A percentile compares a stretch with the other conserved stretches of the same genome.
phyloP scores from a whole-genome alignment of 2,797 vertebrate genomes.

The Denticeps clupeoides region DNA sequence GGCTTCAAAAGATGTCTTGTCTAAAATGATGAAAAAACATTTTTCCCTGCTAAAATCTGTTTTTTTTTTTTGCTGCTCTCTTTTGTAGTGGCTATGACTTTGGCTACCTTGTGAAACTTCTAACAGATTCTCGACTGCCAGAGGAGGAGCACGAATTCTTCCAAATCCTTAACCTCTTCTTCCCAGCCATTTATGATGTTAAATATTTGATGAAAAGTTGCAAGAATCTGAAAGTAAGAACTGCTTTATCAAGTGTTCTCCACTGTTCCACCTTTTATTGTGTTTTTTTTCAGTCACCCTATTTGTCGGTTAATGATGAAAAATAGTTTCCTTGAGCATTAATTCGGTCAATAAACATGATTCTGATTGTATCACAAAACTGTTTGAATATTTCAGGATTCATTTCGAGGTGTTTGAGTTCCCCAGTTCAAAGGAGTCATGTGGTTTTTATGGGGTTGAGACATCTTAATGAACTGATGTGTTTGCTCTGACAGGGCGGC shows the following conservation, averaged over 20 bases:
- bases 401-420: not conserved
- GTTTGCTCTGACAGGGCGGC: slow-evolving; percentile 65
- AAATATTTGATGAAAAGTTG: slow-evolving; percentile 99
- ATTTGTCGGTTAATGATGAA: no score
- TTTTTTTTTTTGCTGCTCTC: not conserved
- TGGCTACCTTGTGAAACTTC: slow-evolving; percentile 94
- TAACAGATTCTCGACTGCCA: slow-evolving; percentile 87
- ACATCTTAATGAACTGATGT: not conserved
- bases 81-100: slow-evolving; percentile 87
- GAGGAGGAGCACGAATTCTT: slow-evolving; percentile 98
- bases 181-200: slow-evolving; percentile 95
- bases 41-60: not conserved
- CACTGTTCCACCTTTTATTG: not conserved
- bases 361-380: not conserved
- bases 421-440: no score
- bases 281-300: no score
- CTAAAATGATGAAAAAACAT: no score
- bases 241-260: not conserved
- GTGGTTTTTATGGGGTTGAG: no score
- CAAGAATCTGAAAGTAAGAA: slow-evolving; percentile 91
- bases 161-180: slow-evolving; percentile 95
- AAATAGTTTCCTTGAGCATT: no score
- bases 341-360: no score
- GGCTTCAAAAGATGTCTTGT: no score
- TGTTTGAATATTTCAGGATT: no score